phyloP scores from a whole-genome alignment of 2,888 invertebrate species.

The Pedicia rivosa region DNA sequence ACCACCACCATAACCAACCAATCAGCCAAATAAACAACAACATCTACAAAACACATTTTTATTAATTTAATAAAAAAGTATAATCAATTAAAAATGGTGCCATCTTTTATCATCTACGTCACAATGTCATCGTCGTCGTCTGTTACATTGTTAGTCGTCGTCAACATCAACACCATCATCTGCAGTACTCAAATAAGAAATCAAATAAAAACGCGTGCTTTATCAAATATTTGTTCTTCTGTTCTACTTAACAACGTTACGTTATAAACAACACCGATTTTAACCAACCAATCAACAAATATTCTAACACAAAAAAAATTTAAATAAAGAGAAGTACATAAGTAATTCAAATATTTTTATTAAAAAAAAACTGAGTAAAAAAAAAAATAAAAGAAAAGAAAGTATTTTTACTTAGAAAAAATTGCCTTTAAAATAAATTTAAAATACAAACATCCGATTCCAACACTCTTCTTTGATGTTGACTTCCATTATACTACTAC shows the following conservation, averaged over 20 bases:
- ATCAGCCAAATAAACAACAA: constrained; percentile 5
- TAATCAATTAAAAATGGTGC: background rate
- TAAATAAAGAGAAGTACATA: no score
- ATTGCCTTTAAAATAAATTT: background rate
- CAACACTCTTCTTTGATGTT: no score
- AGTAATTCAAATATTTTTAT: constrained; percentile 1
- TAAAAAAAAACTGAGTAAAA: constrained; percentile 2
- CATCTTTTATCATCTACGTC: background rate
- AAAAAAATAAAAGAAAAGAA: background rate
- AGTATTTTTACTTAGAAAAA: no score
- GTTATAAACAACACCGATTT: no score
- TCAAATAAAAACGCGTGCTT: no score
- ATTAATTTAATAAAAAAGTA: constrained; percentile 1
- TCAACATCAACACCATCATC: background rate
- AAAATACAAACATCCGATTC: background rate
- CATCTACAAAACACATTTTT: constrained; percentile 3
- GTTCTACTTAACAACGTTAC: no score
- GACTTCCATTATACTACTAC: constrained; percentile 8
- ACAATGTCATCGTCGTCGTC: constrained; percentile 6
- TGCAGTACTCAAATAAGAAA: background rate
- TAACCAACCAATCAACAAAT: no score
- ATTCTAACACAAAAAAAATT: no score
- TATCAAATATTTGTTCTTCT: no score
- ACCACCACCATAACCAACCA: constrained; percentile 7
- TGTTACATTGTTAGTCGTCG: background rate